Evolutionary conservation across 2,888 invertebrate genomes (phyloP), one percentile per base, ranked within the genome.

Genomic region (Xestobium rufovillosum): DNA sequence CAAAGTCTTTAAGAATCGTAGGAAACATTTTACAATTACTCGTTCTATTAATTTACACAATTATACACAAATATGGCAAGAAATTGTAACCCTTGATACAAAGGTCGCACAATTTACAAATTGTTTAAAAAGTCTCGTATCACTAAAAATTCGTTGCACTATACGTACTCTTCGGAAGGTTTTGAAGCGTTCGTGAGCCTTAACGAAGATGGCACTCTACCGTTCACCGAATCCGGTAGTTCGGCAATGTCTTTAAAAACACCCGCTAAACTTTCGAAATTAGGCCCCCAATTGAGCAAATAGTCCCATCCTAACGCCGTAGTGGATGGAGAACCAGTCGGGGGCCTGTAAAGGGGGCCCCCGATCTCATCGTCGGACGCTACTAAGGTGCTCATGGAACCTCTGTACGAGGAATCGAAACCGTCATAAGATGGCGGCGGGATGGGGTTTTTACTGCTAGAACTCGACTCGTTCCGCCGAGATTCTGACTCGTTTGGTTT

Each of bases 171-270:
- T 68, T 90, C 89, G 37, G 87, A 87, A 38, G 88, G 86, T 66
- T 89, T 87, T 48, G 84, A 80, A 48, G 83, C 83, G 61, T 78
- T 83, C 44, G 84, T 83, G 60, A 87, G 72, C 60, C 87, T 74
- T 44, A 87, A 67, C 12, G 83, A 80, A 44, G 79, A 75, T 46
- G 83, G 76, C 56, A 83, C 78, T 51, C 85, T 71, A 42, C 80
- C 79, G 50, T 78, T 79, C 13, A 80, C 80, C 31, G 80, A 73
- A 60, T 94, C 92, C 3, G 94, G 94, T 51, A 95, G 68, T 67
- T 92, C 90, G 29, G 92, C 94, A 55, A 95, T 94, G 67, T 95
- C 95, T 69, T 89, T 91, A 59, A 94, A 95, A 31, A 95, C 95
- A 14, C 94, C 92, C 45, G 91, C 90, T 60, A 95, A 75, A 62